Evolutionary conservation across 2,113 vertebrate genomes (phyloP), one percentile per base, ranked within the genome.

Genomic region (Colinus virginianus): DNA sequence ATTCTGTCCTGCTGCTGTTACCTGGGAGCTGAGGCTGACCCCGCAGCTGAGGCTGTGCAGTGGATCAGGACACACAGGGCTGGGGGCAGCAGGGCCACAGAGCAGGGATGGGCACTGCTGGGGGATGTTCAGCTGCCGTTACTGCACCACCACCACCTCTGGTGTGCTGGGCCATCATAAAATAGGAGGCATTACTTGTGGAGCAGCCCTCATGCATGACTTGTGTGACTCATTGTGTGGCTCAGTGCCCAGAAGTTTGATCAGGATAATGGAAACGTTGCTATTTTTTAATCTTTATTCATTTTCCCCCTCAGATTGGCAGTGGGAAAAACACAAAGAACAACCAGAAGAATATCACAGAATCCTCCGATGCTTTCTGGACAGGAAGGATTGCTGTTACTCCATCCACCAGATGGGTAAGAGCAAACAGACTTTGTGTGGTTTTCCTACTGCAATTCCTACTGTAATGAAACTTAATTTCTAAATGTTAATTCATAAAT

Each of bases 391-490:
- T 96, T 99, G 99, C 96, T 99, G 99, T 97, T 99, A 99, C 90
- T 99, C 99, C 94, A 99, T 99, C 95, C 99, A 99, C 97, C 99
- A 99, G 85, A 99, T 99, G 96, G 99, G 99, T 99, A 98, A 98
- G 98, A 91, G 40, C 62, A 80, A 15, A 19, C 53, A 55, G 28
- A 5, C 46, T 71, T 48, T 51, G 34, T 70, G 49, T 25, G 25
- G 13, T 51, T 26, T 49, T 51, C 4, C 43, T 14, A 1, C 28
- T 59, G 34, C 58, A 59, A 53, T 62, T 90, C 28, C 40, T 74
- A 4, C 9, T 1, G 11, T 45, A 16, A 38, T 75, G 48, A 72
- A 87, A 63, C 9, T 30, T 77, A 45, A 42, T 88, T 56, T 61
- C 62, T 84, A 78, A 36, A 34, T 10, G 12, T 51, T 80, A 61